Base-by-base conservation (phyloP, 2,797 vertebrate genomes). In the Chelmon rostratus region DNA sequence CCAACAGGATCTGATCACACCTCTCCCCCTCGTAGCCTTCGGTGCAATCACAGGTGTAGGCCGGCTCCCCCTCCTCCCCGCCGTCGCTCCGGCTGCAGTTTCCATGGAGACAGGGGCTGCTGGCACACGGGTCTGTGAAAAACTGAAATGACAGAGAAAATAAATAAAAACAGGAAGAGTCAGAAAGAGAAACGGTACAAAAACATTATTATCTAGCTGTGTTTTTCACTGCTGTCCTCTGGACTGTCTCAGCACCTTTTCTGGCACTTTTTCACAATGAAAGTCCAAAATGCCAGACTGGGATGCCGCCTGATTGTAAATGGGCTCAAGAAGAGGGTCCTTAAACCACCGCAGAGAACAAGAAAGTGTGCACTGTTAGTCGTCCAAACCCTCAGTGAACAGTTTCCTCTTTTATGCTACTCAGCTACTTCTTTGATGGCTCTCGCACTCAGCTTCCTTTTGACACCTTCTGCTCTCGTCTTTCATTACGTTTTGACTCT, bases 61-160 rank as follows among this genome's bases (percentile, higher is more conserved):
- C 94, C 40, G 93, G 90, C 58, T 90, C 92, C 19, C 90, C 92
- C 5, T 89, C 47, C 54, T 93, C 93, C 12, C 86, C 89, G 0
- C 92, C 82, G 0, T 88, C 38, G 0, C 86, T 93, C 59, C 65
- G 91, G 93, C 96, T 98, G 92, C 98, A 99, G 97, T 99, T 98
- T 86, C 98, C 98, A 97, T 98, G 97, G 96, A 93, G 95, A 97
- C 98, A 99, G 53, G 98, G 98, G 90, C 94, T 97, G 95, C 97
- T 98, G 93, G 95, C 92, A 85, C 98, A 99, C 46, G 96, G 96
- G 92, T 99, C 97, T 90, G 92, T 95, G 92, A 97, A 93, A 92
- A 98, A 97, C 98, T 99, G 93, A 84, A 91, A 84, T 66, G 68
- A 81, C 35, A 58, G 52, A 73, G 54, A 85, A 67, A 82, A 92